Conservation (phyloP, 1,140 invertebrate genomes). For the Lepidotrigona ventralis region DNA sequence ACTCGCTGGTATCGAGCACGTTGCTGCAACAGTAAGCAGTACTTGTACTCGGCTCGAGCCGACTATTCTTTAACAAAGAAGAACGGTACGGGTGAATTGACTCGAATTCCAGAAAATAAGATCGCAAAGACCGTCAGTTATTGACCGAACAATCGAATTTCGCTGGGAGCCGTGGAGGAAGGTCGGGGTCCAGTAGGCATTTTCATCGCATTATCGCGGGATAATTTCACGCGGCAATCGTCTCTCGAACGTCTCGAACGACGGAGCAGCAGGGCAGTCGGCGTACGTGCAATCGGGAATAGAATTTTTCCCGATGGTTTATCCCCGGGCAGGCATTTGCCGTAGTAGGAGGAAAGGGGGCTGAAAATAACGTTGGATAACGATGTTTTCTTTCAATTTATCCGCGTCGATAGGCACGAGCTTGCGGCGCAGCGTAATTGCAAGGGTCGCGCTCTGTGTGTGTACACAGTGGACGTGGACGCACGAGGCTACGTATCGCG, state of each 20-base stretch:
- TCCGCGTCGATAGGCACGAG: constrained; percentile 50
- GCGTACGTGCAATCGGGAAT: neutral
- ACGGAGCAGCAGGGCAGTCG: neutral
- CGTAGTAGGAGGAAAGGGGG: neutral
- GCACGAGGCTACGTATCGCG: constrained; percentile 28
- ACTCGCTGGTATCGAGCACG: too few species aligned
- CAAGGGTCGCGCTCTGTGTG: neutral
- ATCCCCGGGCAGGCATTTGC: neutral
- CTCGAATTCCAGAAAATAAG: neutral
- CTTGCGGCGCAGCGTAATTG: constrained; percentile 47
- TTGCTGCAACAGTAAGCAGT: too few species aligned
- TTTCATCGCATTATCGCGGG: neutral
- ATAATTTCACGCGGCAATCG: constrained; percentile 2
- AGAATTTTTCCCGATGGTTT: constrained; percentile 12
- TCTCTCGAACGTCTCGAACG: neutral
- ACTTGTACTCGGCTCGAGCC: too few species aligned
- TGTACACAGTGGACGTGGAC: neutral
- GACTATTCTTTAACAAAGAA: too few species aligned
- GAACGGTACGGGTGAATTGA: neutral
- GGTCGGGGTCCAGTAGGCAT: neutral
- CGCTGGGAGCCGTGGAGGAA: neutral
- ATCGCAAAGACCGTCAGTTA: neutral
- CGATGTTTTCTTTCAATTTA: constrained; percentile 64
- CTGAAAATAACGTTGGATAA: constrained; percentile 60
- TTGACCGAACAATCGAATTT: neutral